phyloP scores from a whole-genome alignment of 2,888 invertebrate species.

The Drosophila nr. fundita region DNA sequence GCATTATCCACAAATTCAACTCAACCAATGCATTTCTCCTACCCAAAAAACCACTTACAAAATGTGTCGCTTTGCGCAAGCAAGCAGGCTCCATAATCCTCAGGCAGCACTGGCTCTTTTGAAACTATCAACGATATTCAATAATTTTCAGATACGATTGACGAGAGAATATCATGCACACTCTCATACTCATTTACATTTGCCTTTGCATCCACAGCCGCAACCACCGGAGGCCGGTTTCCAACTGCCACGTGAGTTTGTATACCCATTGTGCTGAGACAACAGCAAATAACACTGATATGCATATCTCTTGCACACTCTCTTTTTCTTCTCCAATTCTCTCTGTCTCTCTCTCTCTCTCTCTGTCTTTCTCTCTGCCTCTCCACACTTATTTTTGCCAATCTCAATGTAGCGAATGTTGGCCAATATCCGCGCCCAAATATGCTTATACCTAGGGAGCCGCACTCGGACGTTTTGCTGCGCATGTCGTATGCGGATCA shows the following conservation, averaged over 20 bases:
- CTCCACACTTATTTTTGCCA: background rate
- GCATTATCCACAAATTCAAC: constrained; percentile 51
- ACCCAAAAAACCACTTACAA: constrained; percentile 44
- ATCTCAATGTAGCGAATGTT: constrained; percentile 83
- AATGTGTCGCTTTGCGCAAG: constrained; percentile 56
- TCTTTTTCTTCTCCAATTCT: constrained; percentile 2
- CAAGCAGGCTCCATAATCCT: constrained; percentile 53
- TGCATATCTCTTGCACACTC: constrained; percentile 21
- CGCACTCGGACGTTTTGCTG: constrained; percentile 85
- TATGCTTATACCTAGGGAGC: constrained; percentile 85
- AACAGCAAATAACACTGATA: constrained; percentile 34
- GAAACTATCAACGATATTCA: constrained; percentile 82
- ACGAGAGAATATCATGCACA: constrained; percentile 97
- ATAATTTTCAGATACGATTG: constrained; percentile 92
- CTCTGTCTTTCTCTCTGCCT: constrained; percentile 16
- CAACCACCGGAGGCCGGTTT: constrained; percentile 90
- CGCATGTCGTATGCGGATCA: constrained; percentile 86
- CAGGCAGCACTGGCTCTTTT: constrained; percentile 81
- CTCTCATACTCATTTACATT: constrained; percentile 96
- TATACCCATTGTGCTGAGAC: constrained; percentile 76
- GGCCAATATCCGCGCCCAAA: constrained; percentile 85
- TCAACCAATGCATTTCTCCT: constrained; percentile 37
- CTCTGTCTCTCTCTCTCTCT: constrained; percentile 4
- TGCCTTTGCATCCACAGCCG: constrained; percentile 93
- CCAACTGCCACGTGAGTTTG: constrained; percentile 87